Percentiles rank a stretch among this genome's conserved stretches.
phyloP scores from a whole-genome alignment of 2,797 vertebrate genomes.

The Paratrypauchen microcephalus region DNA sequence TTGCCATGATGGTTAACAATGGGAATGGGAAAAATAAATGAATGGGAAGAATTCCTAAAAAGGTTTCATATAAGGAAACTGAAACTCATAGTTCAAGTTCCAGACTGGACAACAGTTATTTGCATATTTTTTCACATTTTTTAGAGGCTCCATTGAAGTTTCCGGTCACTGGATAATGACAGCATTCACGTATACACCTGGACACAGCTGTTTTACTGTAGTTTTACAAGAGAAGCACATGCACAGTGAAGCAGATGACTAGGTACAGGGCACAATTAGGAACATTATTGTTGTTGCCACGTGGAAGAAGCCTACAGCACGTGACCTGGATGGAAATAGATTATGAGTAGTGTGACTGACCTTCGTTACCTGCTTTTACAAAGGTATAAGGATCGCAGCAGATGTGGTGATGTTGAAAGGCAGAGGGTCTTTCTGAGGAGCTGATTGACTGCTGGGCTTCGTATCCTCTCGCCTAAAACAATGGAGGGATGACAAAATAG shows the following conservation, averaged over 20 bases:
- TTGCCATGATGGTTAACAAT: no score
- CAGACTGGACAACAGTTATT: background rate
- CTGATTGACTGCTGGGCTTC: background rate
- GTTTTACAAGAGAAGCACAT: constrained; percentile 30
- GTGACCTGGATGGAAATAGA: constrained; percentile 7
- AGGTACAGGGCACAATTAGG: background rate
- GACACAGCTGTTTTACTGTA: constrained; percentile 22
- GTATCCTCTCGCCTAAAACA: no score
- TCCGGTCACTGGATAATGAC: constrained; percentile 52
- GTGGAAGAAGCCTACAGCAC: constrained; percentile 21
- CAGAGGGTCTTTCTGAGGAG: background rate
- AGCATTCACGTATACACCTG: constrained; percentile 54
- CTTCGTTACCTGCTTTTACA: background rate
- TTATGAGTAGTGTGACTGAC: constrained; percentile 45
- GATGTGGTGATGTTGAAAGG: background rate
- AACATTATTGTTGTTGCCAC: background rate
- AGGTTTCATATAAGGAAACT: no score
- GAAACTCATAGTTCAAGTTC: no score
- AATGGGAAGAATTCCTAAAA: no score
- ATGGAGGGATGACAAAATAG: no score
- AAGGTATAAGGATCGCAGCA: background rate
- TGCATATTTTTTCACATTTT: background rate
- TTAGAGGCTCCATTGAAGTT: constrained; percentile 16
- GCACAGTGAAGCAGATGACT: constrained; percentile 23
- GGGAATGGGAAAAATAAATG: no score